Percentiles rank a stretch among this genome's conserved stretches.
Conservation (phyloP, 1,140 invertebrate species). For the Chironomus striatipennis region DNA sequence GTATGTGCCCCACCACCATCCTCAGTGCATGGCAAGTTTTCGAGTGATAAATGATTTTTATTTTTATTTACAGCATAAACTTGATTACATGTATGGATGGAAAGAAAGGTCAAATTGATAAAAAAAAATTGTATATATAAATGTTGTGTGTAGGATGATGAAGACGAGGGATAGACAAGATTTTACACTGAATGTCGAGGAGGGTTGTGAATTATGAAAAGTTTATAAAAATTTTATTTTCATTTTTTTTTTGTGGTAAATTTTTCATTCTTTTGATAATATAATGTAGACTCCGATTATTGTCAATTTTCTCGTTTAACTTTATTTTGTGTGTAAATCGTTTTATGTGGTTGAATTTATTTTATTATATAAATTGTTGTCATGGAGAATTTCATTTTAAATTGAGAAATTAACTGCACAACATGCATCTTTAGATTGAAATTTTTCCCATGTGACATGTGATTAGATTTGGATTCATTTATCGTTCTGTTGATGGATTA, state of each 20-base stretch:
- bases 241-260: not conserved
- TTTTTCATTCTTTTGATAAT: no score
- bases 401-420: not conserved
- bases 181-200: not conserved
- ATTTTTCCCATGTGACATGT: no score
- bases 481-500: no score
- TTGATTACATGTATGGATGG: conserved; percentile 21
- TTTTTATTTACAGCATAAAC: conserved; percentile 23
- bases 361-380: not conserved
- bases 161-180: not conserved
- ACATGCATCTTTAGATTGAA: no score
- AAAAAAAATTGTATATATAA: not conserved
- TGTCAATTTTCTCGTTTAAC: conserved; percentile 13
- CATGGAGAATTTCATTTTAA: not conserved
- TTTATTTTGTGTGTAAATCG: not conserved
- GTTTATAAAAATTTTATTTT: not conserved
- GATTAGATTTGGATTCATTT: no score
- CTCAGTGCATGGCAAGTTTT: no score
- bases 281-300: conserved; percentile 1
- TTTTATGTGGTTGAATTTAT: not conserved
- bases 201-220: conserved; percentile 13
- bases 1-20: not conserved
- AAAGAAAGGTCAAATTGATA: conserved; percentile 21
- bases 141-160: no score
- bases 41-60: conserved; percentile 22